Percentiles rank a stretch among this genome's conserved stretches.
phyloP scores from a whole-genome alignment of 2,797 vertebrate species.

The Sebastes oblongus region DNA sequence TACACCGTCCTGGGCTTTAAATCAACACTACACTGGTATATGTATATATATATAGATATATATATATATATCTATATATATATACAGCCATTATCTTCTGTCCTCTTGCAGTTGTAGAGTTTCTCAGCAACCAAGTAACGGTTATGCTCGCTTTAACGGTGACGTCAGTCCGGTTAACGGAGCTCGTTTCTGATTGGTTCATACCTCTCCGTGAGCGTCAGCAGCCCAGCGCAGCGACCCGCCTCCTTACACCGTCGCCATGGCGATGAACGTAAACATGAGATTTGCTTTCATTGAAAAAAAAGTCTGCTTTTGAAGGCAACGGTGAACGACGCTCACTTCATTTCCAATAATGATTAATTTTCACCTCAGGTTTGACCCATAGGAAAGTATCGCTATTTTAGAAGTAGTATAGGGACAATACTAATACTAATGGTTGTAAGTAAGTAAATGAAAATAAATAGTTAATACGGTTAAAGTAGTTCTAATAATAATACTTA shows the following conservation, averaged over 20 bases:
- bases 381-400: neutral
- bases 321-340: neutral
- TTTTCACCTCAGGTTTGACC: too few relatives aligned
- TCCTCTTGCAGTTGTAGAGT: conserved; percentile 59
- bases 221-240: neutral
- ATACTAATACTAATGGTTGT: neutral
- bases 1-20: neutral
- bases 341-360: neutral
- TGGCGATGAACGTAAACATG: conserved; percentile 81
- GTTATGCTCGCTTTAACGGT: conserved; percentile 78
- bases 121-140: conserved; percentile 73
- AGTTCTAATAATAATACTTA: too few relatives aligned
- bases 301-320: conserved; percentile 9
- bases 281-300: conserved; percentile 47
- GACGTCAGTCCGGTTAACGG: conserved; percentile 70
- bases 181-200: conserved; percentile 68
- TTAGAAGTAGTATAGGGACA: neutral
- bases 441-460: neutral
- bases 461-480: neutral
- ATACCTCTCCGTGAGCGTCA: conserved; percentile 55
- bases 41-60: too few relatives aligned
- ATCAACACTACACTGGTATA: neutral
- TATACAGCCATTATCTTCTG: conserved; percentile 25
- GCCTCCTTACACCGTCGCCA: conserved; percentile 70
- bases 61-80: too few relatives aligned